Evolutionary conservation across 2,888 invertebrate species (phyloP).

Genomic region (Stomorhina lunata): DNA sequence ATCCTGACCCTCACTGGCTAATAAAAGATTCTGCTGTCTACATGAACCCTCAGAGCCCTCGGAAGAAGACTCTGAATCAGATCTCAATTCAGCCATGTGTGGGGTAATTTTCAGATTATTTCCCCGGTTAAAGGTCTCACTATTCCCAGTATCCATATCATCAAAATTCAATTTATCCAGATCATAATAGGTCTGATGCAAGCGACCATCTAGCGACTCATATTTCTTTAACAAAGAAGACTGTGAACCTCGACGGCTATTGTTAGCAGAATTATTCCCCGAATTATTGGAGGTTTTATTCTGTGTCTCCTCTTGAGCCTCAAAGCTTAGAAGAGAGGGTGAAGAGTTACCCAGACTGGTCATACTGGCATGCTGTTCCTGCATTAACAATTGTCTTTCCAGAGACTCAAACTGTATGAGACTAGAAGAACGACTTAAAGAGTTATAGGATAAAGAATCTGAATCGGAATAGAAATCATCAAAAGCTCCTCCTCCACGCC

Average conservation of each 20-base stretch:
- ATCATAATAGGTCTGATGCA: conserved; percentile 79
- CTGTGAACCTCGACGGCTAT: conserved; percentile 75
- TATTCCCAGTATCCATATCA: conserved; percentile 66
- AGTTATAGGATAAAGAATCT: conserved; percentile 81
- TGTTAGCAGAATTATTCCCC: conserved; percentile 71
- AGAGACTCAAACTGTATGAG: conserved; percentile 92
- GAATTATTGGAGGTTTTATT: conserved; percentile 59
- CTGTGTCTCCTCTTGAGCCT: conserved; percentile 64
- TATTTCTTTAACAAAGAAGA: conserved; percentile 75
- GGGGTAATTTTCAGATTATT: conserved; percentile 39
- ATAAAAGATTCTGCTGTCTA: conserved; percentile 55
- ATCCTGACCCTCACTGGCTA: conserved; percentile 21
- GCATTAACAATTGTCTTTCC: conserved; percentile 84
- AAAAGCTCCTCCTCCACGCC: conserved; percentile 71
- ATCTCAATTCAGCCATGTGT: conserved; percentile 69
- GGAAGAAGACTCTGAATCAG: conserved; percentile 72
- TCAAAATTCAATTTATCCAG: conserved; percentile 77
- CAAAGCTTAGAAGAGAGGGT: conserved; percentile 77
- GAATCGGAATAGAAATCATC: conserved; percentile 80
- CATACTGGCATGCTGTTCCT: conserved; percentile 79
- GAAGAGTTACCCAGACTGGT: conserved; percentile 78
- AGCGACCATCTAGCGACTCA: conserved; percentile 76
- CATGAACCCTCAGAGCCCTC: conserved; percentile 68
- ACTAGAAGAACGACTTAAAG: conserved; percentile 89
- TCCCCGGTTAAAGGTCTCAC: conserved; percentile 36